phyloP scores from a whole-genome alignment of 2,888 invertebrate genomes.

The Phragmatobia fuliginosa region DNA sequence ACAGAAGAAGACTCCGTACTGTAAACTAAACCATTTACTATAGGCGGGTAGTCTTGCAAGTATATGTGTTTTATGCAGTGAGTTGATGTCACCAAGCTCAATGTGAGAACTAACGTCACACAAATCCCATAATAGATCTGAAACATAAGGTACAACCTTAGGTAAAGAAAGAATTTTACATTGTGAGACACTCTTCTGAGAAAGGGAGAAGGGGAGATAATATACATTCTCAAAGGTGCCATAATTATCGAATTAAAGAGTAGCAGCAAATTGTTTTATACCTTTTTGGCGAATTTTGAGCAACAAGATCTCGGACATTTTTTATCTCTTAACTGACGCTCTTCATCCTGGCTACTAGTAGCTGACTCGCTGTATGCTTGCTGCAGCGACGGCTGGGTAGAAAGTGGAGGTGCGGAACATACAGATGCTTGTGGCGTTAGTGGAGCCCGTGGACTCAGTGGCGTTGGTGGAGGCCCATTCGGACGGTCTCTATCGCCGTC shows the following conservation, averaged over 20 bases:
- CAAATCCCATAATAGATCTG: constrained; percentile 96
- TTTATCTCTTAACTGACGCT: constrained; percentile 80
- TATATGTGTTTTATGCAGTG: constrained; percentile 96
- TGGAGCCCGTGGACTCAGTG: constrained; percentile 78
- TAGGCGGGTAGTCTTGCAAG: constrained; percentile 81
- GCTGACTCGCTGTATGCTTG: constrained; percentile 84
- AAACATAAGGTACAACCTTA: constrained; percentile 22
- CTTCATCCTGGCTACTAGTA: constrained; percentile 88
- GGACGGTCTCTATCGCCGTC: constrained; percentile 74
- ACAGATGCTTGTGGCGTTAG: constrained; percentile 81
- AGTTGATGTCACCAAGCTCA: constrained; percentile 97
- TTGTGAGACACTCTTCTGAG: background rate
- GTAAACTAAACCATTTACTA: constrained; percentile 74
- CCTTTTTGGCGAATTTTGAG: constrained; percentile 94
- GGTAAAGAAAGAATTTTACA: background rate
- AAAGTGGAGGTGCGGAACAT: constrained; percentile 81
- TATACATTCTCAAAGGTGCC: no score
- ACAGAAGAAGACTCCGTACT: constrained; percentile 72
- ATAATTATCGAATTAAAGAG: no score
- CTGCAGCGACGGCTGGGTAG: constrained; percentile 81
- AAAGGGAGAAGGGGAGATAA: no score
- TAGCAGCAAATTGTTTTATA: constrained; percentile 56
- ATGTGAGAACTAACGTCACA: constrained; percentile 94
- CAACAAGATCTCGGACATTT: constrained; percentile 92
- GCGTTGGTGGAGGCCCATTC: constrained; percentile 83